phyloP scores from a whole-genome alignment of 2,888 invertebrate species.

The Tridacna gigas region DNA sequence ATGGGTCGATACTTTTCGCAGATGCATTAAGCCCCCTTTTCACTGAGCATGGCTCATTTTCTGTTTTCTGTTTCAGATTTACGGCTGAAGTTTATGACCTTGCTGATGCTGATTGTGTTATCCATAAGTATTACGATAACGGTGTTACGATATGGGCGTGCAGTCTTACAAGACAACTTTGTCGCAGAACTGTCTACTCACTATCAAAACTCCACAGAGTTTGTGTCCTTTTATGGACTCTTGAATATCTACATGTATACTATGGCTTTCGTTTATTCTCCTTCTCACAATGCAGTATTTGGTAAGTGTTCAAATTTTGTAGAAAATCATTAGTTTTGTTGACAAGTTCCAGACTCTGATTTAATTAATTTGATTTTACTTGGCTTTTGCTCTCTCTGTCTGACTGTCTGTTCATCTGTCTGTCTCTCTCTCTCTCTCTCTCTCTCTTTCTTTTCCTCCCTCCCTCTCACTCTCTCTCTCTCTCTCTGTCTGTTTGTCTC shows the following conservation, averaged over 20 bases:
- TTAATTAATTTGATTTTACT: background rate
- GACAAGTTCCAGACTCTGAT: background rate
- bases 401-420: too few species aligned
- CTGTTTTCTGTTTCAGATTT: constrained; percentile 89
- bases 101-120: constrained; percentile 93
- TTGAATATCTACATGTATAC: constrained; percentile 97
- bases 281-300: constrained; percentile 91
- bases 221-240: constrained; percentile 97
- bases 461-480: too few species aligned
- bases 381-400: too few species aligned
- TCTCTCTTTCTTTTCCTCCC: too few species aligned
- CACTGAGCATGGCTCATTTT: too few species aligned
- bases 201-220: constrained; percentile 96
- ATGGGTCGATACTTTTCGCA: too few species aligned
- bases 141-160: constrained; percentile 93
- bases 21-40: too few species aligned
- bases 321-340: background rate
- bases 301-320: constrained; percentile 87
- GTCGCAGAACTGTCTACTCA: constrained; percentile 94
- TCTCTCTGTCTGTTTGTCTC: too few species aligned
- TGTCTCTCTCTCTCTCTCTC: too few species aligned
- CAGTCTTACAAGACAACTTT: constrained; percentile 96
- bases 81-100: constrained; percentile 94
- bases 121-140: constrained; percentile 91
- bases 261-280: constrained; percentile 97